These are phyloP conservation scores for Luehdorfia chinensis DNA, from an alignment of 1,140 invertebrate species.

Conservation along the genomic window DNA sequence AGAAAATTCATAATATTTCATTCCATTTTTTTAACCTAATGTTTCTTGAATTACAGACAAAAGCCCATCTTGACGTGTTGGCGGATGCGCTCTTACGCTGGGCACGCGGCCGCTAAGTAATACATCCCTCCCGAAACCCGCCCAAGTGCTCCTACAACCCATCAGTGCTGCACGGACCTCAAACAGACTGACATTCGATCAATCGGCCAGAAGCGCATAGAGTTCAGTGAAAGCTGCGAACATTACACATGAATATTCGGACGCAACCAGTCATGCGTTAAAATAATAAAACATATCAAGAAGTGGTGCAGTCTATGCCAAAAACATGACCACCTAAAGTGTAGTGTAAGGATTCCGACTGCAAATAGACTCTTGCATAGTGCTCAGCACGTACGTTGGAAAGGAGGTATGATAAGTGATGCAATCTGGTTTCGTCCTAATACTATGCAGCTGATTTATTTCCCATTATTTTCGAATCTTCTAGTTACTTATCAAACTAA, in stretches of 20 bases:
- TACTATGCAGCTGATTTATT: constrained; percentile 59
- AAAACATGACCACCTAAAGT: constrained; percentile 60
- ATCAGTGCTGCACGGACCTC: constrained; percentile 48
- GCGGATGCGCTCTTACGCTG: constrained; percentile 94
- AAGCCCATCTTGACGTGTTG: constrained; percentile 94
- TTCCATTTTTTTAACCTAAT: too few species aligned
- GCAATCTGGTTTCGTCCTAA: constrained; percentile 66
- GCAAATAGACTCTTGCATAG: constrained; percentile 27
- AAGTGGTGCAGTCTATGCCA: constrained; percentile 59
- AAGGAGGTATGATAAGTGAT: constrained; percentile 23
- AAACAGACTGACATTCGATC: constrained; percentile 43
- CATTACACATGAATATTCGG: constrained; percentile 44
- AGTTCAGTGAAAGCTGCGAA: constrained; percentile 56
- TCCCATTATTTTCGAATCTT: constrained; percentile 62
- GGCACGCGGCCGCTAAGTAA: constrained; percentile 90
- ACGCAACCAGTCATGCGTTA: constrained; percentile 58
- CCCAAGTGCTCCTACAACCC: constrained; percentile 35
- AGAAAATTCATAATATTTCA: too few species aligned
- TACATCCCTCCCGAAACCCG: constrained; percentile 32
- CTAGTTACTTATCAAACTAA: constrained; percentile 69
- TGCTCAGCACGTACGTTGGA: neutral
- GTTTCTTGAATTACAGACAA: constrained; percentile 86
- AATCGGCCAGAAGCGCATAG: constrained; percentile 40
- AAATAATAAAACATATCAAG: constrained; percentile 73
- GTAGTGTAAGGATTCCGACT: constrained; percentile 54